Percentiles rank a stretch among this genome's conserved stretches.
Conservation (phyloP, 2,797 vertebrate species). For the Cuniculus paca region DNA sequence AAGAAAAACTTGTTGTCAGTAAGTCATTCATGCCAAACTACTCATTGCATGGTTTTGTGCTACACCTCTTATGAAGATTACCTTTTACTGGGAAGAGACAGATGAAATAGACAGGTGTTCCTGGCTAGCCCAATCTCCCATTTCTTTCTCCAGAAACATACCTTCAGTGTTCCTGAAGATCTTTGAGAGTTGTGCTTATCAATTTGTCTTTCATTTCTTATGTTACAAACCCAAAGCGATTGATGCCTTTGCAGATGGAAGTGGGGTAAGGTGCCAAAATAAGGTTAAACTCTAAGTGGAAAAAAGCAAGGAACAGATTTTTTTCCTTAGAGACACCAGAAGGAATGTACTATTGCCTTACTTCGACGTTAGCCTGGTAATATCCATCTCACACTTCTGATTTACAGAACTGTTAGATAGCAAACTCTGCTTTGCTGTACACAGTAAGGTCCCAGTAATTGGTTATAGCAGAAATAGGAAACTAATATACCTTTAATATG, state of each 20-base stretch:
- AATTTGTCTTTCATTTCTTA: conserved; percentile 28
- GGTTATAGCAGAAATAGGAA: neutral
- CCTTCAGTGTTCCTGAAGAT: neutral
- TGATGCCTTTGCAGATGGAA: neutral
- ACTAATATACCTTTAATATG: neutral
- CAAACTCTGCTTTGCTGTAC: conserved; percentile 9
- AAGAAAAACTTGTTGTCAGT: neutral
- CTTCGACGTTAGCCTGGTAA: neutral
- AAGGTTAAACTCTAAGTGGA: neutral
- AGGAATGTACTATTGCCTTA: neutral
- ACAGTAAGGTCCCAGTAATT: neutral
- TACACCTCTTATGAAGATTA: neutral
- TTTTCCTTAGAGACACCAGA: no score
- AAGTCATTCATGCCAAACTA: neutral
- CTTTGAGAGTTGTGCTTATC: neutral
- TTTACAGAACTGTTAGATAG: neutral
- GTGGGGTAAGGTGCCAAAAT: neutral
- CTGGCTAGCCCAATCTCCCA: neutral
- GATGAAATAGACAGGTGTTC: neutral
- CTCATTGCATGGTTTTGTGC: no score
- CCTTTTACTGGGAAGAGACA: neutral
- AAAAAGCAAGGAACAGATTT: neutral
- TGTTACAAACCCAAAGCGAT: neutral
- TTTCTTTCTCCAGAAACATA: neutral
- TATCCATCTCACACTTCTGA: neutral